phyloP scores from a whole-genome alignment of 1,140 invertebrate genomes.

The Subanguina moxae region DNA sequence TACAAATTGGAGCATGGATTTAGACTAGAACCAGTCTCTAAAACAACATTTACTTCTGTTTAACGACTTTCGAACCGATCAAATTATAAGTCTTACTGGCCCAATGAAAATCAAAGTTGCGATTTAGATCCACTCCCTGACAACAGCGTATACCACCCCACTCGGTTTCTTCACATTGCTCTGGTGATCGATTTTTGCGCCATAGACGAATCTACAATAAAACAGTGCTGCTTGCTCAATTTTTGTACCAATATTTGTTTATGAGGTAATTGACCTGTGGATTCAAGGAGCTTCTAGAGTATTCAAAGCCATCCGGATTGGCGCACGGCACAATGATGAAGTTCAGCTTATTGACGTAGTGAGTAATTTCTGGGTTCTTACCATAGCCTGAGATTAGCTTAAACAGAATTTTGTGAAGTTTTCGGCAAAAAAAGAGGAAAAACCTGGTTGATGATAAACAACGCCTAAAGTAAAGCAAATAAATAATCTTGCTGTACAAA shows the following conservation, averaged over 20 bases:
- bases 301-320: conserved; percentile 64
- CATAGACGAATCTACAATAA: conserved; percentile 48
- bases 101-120: conserved; percentile 59
- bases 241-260: background rate
- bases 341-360: conserved; percentile 60
- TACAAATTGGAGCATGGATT: conserved; percentile 59
- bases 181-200: conserved; percentile 58
- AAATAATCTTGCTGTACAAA: background rate
- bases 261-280: conserved; percentile 28
- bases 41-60: conserved; percentile 21
- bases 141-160: conserved; percentile 57
- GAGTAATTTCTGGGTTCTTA: conserved; percentile 53
- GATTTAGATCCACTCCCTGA: conserved; percentile 56
- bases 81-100: conserved; percentile 30
- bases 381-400: conserved; percentile 57
- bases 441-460: too few relatives aligned
- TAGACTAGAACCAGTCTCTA: conserved; percentile 48
- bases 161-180: conserved; percentile 39
- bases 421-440: conserved; percentile 2
- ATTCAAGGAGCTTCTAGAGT: conserved; percentile 40
- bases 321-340: conserved; percentile 68
- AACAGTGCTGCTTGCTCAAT: background rate
- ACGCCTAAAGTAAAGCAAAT: background rate
- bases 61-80: background rate
- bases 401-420: conserved; percentile 22